These are phyloP conservation scores for Lepidurus arcticus DNA, from an alignment of 1,140 invertebrate species.

Conservation along the genomic window DNA sequence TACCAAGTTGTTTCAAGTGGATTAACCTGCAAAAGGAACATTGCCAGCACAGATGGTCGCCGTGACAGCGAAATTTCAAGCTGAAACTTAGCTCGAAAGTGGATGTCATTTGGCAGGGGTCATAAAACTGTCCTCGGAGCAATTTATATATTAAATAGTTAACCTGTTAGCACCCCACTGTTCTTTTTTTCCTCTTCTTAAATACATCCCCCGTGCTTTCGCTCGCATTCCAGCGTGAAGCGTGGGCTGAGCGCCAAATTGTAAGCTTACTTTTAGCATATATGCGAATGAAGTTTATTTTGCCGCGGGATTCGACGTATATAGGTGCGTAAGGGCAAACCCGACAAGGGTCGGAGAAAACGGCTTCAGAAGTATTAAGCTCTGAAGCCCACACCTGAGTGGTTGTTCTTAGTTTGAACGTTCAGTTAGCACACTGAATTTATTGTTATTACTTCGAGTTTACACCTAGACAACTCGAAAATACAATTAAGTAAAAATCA, in stretches of 20 bases:
- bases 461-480: too few species aligned
- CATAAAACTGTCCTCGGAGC: not conserved
- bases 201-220: not conserved
- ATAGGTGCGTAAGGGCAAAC: not conserved
- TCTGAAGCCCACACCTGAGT: not conserved
- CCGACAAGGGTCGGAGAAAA: not conserved
- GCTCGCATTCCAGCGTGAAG: not conserved
- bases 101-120: not conserved
- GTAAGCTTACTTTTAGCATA: not conserved
- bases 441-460: not conserved
- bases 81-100: too few species aligned
- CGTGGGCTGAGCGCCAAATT: not conserved
- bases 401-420: not conserved
- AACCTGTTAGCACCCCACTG: not conserved
- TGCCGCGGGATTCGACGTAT: not conserved
- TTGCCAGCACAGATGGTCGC: not conserved
- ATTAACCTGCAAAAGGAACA: not conserved
- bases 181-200: not conserved
- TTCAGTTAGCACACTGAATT: not conserved
- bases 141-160: constrained; percentile 6
- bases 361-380: not conserved
- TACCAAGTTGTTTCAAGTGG: not conserved
- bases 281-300: constrained; percentile 1
- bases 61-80: too few species aligned
- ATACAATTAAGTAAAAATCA: too few species aligned